Conservation (phyloP, 2,888 invertebrate genomes). For the Scrobipalpa atriplicella region DNA sequence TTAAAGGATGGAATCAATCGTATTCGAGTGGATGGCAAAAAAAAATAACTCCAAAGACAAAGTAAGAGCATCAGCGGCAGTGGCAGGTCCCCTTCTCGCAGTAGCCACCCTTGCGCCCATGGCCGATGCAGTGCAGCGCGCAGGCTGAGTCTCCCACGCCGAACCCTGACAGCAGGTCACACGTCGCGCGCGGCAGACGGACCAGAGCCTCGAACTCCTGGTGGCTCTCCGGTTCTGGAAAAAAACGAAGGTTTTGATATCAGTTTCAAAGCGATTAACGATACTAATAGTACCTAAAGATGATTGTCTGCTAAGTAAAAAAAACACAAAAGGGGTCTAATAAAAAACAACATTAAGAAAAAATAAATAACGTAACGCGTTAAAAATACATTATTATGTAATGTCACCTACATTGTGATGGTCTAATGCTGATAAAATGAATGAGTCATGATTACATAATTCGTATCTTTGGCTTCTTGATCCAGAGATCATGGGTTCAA, state of each 20-base stretch:
- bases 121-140: conserved; percentile 22
- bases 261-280: background rate
- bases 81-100: conserved; percentile 25
- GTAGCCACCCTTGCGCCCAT: conserved; percentile 11
- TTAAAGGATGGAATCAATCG: no score
- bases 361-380: no score
- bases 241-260: background rate
- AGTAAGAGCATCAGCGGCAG: background rate
- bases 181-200: conserved; percentile 25
- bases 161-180: conserved; percentile 25
- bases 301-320: background rate
- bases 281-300: background rate
- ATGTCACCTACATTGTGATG: no score
- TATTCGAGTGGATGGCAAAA: no score
- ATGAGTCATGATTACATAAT: no score
- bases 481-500: no score
- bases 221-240: background rate
- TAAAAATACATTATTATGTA: no score
- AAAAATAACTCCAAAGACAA: no score
- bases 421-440: no score
- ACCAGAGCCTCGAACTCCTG: conserved; percentile 5
- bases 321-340: no score
- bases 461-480: no score
- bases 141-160: conserved; percentile 22
- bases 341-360: no score